Percentiles rank a stretch among this genome's conserved stretches.
phyloP scores from a whole-genome alignment of 2,888 invertebrate genomes.

The Dicranocentrus wangi region DNA sequence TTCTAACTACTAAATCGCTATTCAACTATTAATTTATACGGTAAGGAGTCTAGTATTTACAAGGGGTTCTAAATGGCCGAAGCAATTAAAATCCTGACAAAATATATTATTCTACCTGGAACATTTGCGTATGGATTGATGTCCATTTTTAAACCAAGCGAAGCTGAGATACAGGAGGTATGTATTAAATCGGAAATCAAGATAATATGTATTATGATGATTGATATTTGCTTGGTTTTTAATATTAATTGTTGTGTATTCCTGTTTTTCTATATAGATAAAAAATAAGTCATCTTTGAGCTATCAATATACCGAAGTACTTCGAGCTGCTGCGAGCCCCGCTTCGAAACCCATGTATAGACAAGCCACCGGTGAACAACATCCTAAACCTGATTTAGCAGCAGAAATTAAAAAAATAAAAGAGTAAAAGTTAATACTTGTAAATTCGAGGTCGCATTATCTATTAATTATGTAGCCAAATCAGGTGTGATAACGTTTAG shows the following conservation, averaged over 20 bases:
- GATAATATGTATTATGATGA: not conserved
- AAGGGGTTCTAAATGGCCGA: slow-evolving; percentile 8
- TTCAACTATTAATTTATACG: no score
- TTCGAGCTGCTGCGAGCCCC: slow-evolving; percentile 77
- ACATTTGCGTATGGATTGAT: slow-evolving; percentile 80
- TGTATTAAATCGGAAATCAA: slow-evolving; percentile 35
- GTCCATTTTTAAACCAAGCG: slow-evolving; percentile 78
- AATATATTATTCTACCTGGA: slow-evolving; percentile 79
- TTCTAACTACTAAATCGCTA: no score
- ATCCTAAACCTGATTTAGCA: slow-evolving; percentile 75
- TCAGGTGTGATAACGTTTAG: slow-evolving; percentile 76
- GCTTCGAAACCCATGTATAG: slow-evolving; percentile 76
- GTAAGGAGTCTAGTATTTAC: no score
- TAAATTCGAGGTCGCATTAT: slow-evolving; percentile 80
- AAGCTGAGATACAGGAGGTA: slow-evolving; percentile 74
- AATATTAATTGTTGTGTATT: not conserved
- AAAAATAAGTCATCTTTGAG: slow-evolving; percentile 22
- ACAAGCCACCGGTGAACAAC: slow-evolving; percentile 75
- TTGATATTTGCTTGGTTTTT: not conserved
- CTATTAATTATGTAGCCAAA: slow-evolving; percentile 82
- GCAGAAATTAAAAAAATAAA: slow-evolving; percentile 81
- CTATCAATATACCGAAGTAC: slow-evolving; percentile 74
- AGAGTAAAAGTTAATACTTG: slow-evolving; percentile 80
- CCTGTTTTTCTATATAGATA: slow-evolving; percentile 37
- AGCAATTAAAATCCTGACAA: not conserved